A percentile compares a stretch with the other conserved stretches of the same genome.
phyloP scores from a whole-genome alignment of 2,888 invertebrate species.

The Antheraea yamamai region DNA sequence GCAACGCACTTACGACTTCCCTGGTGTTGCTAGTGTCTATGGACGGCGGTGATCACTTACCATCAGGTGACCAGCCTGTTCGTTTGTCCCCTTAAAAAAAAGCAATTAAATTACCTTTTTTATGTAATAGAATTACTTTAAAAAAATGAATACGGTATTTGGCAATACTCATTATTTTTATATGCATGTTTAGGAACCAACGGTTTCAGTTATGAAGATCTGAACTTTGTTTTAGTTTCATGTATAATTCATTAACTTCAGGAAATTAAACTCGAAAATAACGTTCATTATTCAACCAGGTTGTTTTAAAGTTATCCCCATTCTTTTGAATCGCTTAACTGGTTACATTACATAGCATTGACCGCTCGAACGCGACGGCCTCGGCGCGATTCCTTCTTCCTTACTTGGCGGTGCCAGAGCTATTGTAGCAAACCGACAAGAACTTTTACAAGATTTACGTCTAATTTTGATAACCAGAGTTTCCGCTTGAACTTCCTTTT shows the following conservation, averaged over 20 bases:
- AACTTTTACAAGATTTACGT: slow-evolving; percentile 17
- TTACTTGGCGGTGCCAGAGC: slow-evolving; percentile 57
- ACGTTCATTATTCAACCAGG: background rate
- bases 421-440: slow-evolving; percentile 43
- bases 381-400: slow-evolving; percentile 65
- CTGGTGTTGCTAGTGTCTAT: no score
- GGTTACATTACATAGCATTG: slow-evolving; percentile 53
- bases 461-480: slow-evolving; percentile 13
- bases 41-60: no score
- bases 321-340: slow-evolving; percentile 45
- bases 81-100: no score
- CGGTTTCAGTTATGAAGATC: background rate
- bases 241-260: background rate
- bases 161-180: no score
- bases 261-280: background rate
- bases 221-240: background rate
- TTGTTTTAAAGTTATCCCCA: slow-evolving; percentile 32
- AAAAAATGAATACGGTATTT: no score
- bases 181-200: no score
- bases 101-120: no score
- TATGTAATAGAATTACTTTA: no score
- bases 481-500: background rate
- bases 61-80: no score
- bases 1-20: no score
- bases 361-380: slow-evolving; percentile 49